Conservation (phyloP, 2,797 vertebrate genomes). For the Alosa sapidissima region DNA sequence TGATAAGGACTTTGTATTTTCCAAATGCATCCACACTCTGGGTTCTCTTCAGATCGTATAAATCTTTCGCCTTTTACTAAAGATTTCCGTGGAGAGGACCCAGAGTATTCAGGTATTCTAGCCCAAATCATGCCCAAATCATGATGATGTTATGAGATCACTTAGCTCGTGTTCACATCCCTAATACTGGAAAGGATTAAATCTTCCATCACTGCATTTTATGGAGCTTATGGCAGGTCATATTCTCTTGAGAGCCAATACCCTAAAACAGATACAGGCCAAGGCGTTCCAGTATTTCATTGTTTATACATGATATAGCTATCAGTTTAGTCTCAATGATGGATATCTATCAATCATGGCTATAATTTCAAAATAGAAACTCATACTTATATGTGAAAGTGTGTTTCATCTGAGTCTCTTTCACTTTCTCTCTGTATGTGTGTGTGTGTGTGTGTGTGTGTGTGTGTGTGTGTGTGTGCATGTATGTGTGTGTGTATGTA, state of each 20-base stretch:
- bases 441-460: background rate
- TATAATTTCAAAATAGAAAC: background rate
- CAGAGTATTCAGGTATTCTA: no score
- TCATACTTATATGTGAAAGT: background rate
- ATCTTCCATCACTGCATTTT: background rate
- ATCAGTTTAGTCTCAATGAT: background rate
- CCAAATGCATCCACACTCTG: constrained; percentile 19
- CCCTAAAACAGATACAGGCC: background rate
- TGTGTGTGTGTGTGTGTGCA: background rate
- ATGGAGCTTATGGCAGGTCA: background rate
- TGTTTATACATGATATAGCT: background rate
- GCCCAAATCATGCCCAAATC: no score
- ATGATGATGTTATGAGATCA: background rate
- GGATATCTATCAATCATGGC: background rate
- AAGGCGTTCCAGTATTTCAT: background rate
- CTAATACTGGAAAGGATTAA: background rate
- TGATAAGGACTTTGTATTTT: constrained; percentile 47
- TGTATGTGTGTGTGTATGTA: background rate
- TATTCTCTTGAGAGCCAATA: background rate
- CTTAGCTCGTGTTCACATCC: background rate
- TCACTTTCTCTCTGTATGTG: background rate
- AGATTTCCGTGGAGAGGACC: no score
- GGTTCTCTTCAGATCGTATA: no score
- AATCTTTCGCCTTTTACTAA: no score
- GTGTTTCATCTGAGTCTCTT: background rate